A percentile compares a stretch with the other conserved stretches of the same genome.
Conservation (phyloP, 2,888 invertebrate genomes). For the Ischnus inquisitorius region DNA sequence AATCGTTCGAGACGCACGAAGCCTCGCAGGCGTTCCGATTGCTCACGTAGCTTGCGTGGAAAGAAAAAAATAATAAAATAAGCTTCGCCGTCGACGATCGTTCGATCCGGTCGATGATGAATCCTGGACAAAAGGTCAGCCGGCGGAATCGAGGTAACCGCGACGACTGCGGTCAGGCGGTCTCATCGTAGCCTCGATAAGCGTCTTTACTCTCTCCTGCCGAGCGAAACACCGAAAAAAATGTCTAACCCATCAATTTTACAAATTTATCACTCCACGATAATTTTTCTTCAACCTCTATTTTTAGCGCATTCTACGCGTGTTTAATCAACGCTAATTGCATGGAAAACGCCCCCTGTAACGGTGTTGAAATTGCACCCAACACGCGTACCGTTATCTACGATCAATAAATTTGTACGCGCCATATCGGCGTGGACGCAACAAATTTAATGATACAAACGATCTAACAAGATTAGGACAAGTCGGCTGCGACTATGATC, state of each 20-base stretch:
- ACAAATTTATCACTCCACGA: not conserved
- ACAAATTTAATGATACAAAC: slow-evolving; percentile 9
- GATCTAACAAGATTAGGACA: slow-evolving; percentile 17
- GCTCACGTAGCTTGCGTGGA: slow-evolving; percentile 14
- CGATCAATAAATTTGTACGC: not conserved
- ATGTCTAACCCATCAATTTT: not conserved
- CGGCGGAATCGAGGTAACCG: slow-evolving; percentile 31
- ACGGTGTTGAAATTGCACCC: not conserved
- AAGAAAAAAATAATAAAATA: slow-evolving; percentile 10
- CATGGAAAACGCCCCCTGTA: not conserved
- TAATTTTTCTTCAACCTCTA: not conserved
- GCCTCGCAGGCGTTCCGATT: slow-evolving; percentile 16
- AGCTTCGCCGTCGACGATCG: slow-evolving; percentile 48
- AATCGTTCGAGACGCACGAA: slow-evolving; percentile 38
- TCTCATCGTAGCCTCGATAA: not conserved
- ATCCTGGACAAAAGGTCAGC: slow-evolving; percentile 79
- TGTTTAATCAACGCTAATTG: slow-evolving; percentile 1
- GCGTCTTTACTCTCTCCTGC: not conserved
- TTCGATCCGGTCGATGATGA: slow-evolving; percentile 72
- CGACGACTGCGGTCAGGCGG: not conserved
- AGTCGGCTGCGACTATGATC: slow-evolving; percentile 10
- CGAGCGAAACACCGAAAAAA: not conserved
- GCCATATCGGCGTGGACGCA: not conserved
- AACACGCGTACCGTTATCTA: not conserved
- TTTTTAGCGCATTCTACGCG: not conserved